These are phyloP conservation scores for Pao palembangensis DNA, from an alignment of 2,113 vertebrate species.

Conservation along the genomic window DNA sequence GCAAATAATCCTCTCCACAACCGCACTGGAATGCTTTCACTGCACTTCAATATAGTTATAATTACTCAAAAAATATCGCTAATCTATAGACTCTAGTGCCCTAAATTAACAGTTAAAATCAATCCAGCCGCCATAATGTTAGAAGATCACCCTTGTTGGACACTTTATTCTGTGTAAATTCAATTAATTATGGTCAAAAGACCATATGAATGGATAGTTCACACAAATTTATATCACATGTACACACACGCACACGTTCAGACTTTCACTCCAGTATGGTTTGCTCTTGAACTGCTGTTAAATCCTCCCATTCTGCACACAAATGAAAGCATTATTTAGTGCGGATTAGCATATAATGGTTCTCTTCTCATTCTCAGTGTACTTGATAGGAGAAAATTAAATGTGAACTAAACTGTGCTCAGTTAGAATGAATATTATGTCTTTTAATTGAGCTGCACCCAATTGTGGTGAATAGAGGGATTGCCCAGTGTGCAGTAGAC, in stretches of 20 bases:
- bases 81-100: no score
- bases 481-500: background rate
- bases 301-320: conserved; percentile 57
- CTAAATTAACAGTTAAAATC: no score
- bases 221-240: background rate
- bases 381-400: conserved; percentile 54
- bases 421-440: conserved; percentile 29
- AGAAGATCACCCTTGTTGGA: no score
- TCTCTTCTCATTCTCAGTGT: conserved; percentile 48
- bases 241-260: background rate
- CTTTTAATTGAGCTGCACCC: conserved; percentile 17
- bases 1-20: no score
- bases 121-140: no score
- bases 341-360: conserved; percentile 61
- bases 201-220: no score
- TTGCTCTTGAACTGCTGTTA: conserved; percentile 56
- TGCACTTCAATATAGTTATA: no score
- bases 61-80: no score
- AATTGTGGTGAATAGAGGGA: background rate
- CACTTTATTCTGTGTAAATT: no score
- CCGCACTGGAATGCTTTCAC: no score
- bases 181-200: background rate
- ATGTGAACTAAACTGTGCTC: conserved; percentile 38
- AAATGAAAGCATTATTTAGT: conserved; percentile 55
- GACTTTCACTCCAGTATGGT: conserved; percentile 17